These are phyloP conservation scores for Copidosoma aretas DNA, from an alignment of 2,888 invertebrate genomes.

Conservation along the genomic window DNA sequence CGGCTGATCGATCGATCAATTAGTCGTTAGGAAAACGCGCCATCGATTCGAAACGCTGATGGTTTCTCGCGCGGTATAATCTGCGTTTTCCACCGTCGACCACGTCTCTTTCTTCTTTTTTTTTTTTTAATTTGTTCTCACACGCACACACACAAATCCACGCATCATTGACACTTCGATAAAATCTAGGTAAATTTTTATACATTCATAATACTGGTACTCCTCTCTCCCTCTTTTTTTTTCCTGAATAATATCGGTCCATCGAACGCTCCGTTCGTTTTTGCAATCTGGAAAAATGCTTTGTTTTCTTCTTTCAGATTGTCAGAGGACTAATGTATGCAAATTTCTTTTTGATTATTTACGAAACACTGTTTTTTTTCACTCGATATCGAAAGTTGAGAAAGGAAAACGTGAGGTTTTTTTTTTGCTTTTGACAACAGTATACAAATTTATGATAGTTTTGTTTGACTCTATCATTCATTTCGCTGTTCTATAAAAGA, in stretches of 20 bases:
- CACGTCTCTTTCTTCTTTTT: slow-evolving; percentile 16
- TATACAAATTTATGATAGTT: too few species aligned
- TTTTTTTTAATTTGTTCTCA: background rate
- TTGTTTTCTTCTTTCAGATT: slow-evolving; percentile 12
- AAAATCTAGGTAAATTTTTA: slow-evolving; percentile 55
- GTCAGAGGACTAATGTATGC: slow-evolving; percentile 18
- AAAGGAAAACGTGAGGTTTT: too few species aligned
- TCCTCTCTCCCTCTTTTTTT: slow-evolving; percentile 39
- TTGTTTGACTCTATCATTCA: too few species aligned
- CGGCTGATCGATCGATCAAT: slow-evolving; percentile 35
- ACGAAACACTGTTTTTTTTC: background rate
- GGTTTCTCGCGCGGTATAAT: slow-evolving; percentile 18
- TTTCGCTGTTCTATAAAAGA: too few species aligned
- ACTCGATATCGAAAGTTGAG: too few species aligned
- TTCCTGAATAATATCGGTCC: background rate
- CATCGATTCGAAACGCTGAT: slow-evolving; percentile 32
- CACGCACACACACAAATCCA: background rate
- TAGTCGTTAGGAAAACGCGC: slow-evolving; percentile 31
- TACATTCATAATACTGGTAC: slow-evolving; percentile 63
- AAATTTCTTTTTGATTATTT: too few species aligned
- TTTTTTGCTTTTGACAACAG: too few species aligned
- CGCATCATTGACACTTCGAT: slow-evolving; percentile 38
- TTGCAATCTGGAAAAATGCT: slow-evolving; percentile 1
- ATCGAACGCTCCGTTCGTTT: slow-evolving; percentile 23
- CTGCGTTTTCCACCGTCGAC: slow-evolving; percentile 19